phyloP scores from a whole-genome alignment of 2,888 invertebrate genomes.

The Nomada goodeniana region DNA sequence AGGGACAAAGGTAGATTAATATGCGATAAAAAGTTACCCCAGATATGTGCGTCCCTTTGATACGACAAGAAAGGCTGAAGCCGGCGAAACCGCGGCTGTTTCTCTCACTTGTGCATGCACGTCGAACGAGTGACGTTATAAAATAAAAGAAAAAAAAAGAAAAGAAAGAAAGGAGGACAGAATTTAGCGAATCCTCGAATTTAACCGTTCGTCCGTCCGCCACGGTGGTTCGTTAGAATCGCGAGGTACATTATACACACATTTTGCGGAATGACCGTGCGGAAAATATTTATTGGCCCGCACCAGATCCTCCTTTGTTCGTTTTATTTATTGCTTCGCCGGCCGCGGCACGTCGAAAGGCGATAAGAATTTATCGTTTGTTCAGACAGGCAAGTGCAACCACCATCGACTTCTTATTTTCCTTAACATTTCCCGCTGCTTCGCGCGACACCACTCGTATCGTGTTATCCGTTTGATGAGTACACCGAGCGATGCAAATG shows the following conservation, averaged over 20 bases:
- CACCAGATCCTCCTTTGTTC: conserved; percentile 48
- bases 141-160: too few relatives aligned
- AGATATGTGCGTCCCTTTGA: neutral
- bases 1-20: neutral
- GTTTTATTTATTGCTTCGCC: conserved; percentile 59
- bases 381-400: conserved; percentile 18
- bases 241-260: conserved; percentile 3
- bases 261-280: conserved; percentile 41
- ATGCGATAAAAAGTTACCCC: neutral
- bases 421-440: conserved; percentile 31
- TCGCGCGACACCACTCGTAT: neutral
- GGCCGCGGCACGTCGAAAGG: conserved; percentile 49
- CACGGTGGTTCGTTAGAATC: conserved; percentile 10
- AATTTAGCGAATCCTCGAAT: neutral
- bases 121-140: neutral
- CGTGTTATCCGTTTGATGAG: neutral
- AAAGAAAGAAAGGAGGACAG: neutral
- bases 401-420: conserved; percentile 18
- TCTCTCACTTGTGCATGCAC: neutral
- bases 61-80: neutral
- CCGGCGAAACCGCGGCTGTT: neutral
- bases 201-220: neutral
- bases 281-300: conserved; percentile 67
- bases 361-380: conserved; percentile 66
- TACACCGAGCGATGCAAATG: neutral